Evolutionary conservation across 2,888 invertebrate species (phyloP).

Genomic region (Cyclophora punctaria): DNA sequence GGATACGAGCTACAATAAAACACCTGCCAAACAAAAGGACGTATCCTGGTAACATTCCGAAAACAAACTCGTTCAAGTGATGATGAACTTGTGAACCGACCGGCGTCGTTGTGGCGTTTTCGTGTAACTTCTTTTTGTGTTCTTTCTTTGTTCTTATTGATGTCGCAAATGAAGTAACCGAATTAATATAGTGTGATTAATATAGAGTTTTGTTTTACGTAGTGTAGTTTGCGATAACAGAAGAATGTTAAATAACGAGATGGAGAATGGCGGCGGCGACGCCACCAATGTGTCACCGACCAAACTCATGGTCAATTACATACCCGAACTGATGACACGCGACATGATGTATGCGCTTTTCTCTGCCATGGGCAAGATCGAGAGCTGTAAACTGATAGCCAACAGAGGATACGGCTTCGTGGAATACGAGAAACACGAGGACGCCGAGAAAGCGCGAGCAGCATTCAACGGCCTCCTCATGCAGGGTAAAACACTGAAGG

Average conservation of each 20-base stretch:
- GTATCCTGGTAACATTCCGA: conserved; percentile 67
- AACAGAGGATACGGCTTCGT: conserved; percentile 72
- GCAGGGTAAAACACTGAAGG: conserved; percentile 72
- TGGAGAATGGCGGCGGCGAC: conserved; percentile 76
- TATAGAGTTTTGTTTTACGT: conserved; percentile 60
- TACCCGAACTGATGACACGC: conserved; percentile 72
- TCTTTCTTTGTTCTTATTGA: conserved; percentile 64
- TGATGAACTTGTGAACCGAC: conserved; percentile 74
- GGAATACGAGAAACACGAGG: conserved; percentile 70
- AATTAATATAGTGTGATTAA: conserved; percentile 52
- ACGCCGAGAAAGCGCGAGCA: conserved; percentile 70
- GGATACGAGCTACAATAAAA: not conserved
- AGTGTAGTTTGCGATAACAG: conserved; percentile 63
- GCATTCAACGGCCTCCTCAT: conserved; percentile 71
- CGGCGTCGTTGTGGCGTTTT: conserved; percentile 70
- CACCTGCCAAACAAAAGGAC: conserved; percentile 26
- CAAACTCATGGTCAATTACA: conserved; percentile 75
- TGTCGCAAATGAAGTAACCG: conserved; percentile 67
- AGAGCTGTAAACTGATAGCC: conserved; percentile 69
- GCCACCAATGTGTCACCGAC: conserved; percentile 74
- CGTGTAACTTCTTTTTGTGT: conserved; percentile 64
- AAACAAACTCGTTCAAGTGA: conserved; percentile 61
- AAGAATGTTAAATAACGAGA: conserved; percentile 67
- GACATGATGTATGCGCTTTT: conserved; percentile 74
- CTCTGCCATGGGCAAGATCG: conserved; percentile 72